Evolutionary conservation across 2,113 vertebrate genomes (phyloP).

Genomic region (Rissa tridactyla): DNA sequence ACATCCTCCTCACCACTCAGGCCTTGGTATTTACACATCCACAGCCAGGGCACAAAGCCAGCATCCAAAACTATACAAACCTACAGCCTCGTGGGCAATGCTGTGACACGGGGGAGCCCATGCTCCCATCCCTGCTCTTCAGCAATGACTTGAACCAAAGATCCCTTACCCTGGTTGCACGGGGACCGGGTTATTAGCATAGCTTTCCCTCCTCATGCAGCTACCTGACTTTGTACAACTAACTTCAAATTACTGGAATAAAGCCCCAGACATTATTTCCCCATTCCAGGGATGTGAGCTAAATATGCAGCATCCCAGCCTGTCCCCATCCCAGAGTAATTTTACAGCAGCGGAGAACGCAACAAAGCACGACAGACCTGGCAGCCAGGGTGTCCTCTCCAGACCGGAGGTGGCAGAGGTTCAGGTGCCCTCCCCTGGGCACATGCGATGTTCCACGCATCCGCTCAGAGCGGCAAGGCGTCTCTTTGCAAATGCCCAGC

Average conservation of each 20-base stretch:
- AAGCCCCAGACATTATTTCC: background rate
- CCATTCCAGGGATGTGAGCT: background rate
- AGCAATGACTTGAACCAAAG: background rate
- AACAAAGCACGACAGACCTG: background rate
- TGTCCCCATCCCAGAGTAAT: background rate
- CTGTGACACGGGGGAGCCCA: accelerated
- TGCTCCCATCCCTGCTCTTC: background rate
- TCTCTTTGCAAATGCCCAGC: background rate
- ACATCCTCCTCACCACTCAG: background rate
- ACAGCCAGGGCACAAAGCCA: background rate
- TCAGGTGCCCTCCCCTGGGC: background rate
- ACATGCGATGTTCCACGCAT: background rate
- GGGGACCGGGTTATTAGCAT: background rate
- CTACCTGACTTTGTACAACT: background rate
- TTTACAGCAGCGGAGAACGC: background rate
- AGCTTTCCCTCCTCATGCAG: background rate
- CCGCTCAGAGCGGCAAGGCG: accelerated
- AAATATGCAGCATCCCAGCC: background rate
- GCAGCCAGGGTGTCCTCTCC: background rate
- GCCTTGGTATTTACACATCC: background rate
- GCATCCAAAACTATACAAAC: background rate
- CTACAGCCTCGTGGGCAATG: background rate
- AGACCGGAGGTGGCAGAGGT: background rate
- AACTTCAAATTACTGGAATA: background rate
- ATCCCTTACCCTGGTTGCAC: background rate